Conservation (phyloP, 2,888 invertebrate genomes). For the Eupithecia centaureata region DNA sequence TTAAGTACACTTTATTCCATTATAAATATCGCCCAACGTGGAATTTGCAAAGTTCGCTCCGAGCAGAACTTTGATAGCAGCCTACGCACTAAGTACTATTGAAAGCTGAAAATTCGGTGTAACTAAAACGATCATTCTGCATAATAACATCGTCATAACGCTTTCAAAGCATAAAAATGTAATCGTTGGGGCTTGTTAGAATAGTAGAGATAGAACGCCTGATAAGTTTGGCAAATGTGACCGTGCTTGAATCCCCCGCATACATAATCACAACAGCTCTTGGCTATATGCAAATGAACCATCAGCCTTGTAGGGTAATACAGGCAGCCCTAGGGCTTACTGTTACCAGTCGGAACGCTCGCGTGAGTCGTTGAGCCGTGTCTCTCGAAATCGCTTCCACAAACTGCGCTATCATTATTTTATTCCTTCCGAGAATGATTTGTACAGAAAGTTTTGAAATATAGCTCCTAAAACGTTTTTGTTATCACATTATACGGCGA, state of each 20-base stretch:
- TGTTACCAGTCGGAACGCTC: slow-evolving; percentile 44
- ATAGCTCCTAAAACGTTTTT: slow-evolving; percentile 31
- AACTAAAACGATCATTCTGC: slow-evolving; percentile 30
- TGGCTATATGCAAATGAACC: slow-evolving; percentile 53
- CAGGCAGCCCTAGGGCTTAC: slow-evolving; percentile 51
- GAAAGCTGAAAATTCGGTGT: slow-evolving; percentile 29
- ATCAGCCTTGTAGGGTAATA: slow-evolving; percentile 42
- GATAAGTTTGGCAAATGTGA: slow-evolving; percentile 22
- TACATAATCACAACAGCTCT: slow-evolving; percentile 43
- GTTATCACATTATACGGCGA: not conserved
- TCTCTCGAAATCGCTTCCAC: slow-evolving; percentile 57
- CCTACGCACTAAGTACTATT: slow-evolving; percentile 27
- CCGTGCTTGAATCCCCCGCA: slow-evolving; percentile 32
- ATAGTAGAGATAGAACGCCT: not conserved
- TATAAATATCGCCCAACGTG: slow-evolving; percentile 74
- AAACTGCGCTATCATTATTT: slow-evolving; percentile 50
- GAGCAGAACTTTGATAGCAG: slow-evolving; percentile 42
- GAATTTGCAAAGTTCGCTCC: slow-evolving; percentile 54
- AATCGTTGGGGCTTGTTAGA: not conserved
- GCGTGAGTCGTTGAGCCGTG: slow-evolving; percentile 45
- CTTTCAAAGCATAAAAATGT: not conserved
- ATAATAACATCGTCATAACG: slow-evolving; percentile 2
- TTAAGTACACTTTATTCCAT: slow-evolving; percentile 79
- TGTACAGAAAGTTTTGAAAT: slow-evolving; percentile 50
- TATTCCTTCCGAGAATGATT: slow-evolving; percentile 48